Base-by-base conservation (phyloP, 2,888 invertebrate species). In the Crossocerus cetratus region DNA sequence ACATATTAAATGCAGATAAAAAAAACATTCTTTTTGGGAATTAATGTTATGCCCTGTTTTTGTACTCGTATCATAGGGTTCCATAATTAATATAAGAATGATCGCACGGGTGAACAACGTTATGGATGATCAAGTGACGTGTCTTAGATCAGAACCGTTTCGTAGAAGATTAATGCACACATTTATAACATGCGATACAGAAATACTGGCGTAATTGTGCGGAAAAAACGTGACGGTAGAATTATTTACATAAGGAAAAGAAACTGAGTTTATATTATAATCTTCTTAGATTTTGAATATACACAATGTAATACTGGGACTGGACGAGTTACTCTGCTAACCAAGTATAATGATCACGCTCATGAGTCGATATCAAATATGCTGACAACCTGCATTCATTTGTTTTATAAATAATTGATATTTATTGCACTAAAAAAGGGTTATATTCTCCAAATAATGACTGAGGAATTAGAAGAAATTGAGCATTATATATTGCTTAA, bases 301-400 rank as follows among this genome's bases (percentile, higher is more conserved):
- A 63, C 53, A 63, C 54, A 22, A 64, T 49, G 55, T 44, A 44
- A 63, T 59, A 58, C 20, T 45, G 49, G 16, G 56, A 66, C 61
- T 59, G 54, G 61, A 71, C 70, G 71, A 76, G 61, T 79, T 69
- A 60, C 70, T 70, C 64, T 77, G 69, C 74, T 64, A 70, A 79
- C 65, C 69, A 74, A 71, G 74, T 61, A 71, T 69, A 79, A 75
- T 73, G 66, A 76, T 81, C 75, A 56, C 56, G 68, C 45, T 72
- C 57, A 18, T 68, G 57, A 67, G 67, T 69, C 59, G 42, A 58
- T 57, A 64, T 56, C 66, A 80, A 76, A 77, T 84, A 86, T 86
- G 85, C 84, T 79, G 81, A 81, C 80, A 78, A 80, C 86, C 84
- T 86, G 86, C 84, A 85, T 78, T 16, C 14, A 16, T 49, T 49